Percentiles rank a stretch among this genome's conserved stretches.
phyloP scores from a whole-genome alignment of 2,113 vertebrate genomes.

The Microcebus griseorufus region DNA sequence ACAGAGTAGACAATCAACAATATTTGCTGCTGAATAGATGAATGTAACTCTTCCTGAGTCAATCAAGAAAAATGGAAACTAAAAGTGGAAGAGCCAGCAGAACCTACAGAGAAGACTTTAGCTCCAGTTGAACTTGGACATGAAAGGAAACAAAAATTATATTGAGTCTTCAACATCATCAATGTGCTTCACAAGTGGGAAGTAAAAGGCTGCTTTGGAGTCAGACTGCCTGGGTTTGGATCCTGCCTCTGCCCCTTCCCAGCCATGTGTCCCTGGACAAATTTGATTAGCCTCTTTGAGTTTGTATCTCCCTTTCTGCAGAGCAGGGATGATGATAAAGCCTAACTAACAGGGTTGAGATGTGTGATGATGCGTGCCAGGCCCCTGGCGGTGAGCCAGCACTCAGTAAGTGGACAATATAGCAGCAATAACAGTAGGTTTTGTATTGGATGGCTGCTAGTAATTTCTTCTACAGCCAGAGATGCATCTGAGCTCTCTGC shows the following conservation, averaged over 20 bases:
- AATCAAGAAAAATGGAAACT: background rate
- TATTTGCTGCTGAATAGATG: background rate
- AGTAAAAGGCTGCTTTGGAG: background rate
- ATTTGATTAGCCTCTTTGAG: background rate
- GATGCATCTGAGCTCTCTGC: background rate
- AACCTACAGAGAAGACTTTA: background rate
- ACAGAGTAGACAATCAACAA: background rate
- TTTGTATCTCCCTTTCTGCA: background rate
- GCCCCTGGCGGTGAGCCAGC: background rate
- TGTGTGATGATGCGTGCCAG: too few relatives aligned
- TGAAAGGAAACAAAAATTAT: background rate
- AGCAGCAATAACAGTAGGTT: background rate
- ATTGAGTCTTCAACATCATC: background rate
- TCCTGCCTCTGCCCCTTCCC: background rate
- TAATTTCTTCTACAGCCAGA: background rate
- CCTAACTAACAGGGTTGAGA: background rate
- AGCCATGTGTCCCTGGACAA: background rate
- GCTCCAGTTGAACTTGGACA: background rate
- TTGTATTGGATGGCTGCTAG: background rate
- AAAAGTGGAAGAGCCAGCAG: background rate
- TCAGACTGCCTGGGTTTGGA: background rate
- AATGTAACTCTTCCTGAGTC: background rate
- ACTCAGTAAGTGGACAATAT: background rate
- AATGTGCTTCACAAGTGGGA: background rate
- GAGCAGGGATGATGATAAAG: too few relatives aligned